phyloP scores from a whole-genome alignment of 1,140 invertebrate genomes.

The Stenopsyche tienmushanensis region DNA sequence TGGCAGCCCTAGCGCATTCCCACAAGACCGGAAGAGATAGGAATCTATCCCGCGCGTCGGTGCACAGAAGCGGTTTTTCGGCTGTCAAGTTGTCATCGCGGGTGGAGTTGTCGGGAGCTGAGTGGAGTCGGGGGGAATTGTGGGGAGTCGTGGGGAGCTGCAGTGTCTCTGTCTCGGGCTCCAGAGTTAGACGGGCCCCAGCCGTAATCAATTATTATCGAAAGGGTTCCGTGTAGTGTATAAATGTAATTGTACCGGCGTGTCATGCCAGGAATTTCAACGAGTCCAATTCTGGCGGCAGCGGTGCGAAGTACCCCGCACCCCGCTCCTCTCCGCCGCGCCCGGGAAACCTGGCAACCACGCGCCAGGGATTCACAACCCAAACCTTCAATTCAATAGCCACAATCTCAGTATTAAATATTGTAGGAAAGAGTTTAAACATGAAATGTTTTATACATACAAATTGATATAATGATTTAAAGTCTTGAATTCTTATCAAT shows the following conservation, averaged over 20 bases:
- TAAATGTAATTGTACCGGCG: conserved; percentile 32
- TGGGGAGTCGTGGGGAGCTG: neutral
- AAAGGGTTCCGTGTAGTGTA: conserved; percentile 17
- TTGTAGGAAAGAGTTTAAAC: too few relatives aligned
- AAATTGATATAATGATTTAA: too few relatives aligned
- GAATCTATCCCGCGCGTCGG: conserved; percentile 1
- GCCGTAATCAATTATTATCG: conserved; percentile 36
- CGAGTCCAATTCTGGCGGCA: conserved; percentile 31
- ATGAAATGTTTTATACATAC: too few relatives aligned
- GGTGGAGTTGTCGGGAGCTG: neutral
- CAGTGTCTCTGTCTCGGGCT: neutral
- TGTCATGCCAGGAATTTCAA: conserved; percentile 35
- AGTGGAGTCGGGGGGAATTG: too few relatives aligned
- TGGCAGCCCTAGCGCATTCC: conserved; percentile 6
- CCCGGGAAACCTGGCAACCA: conserved; percentile 3
- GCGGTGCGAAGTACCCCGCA: conserved; percentile 21
- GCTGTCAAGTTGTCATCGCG: conserved; percentile 16
- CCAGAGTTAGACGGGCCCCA: neutral
- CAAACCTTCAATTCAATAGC: neutral
- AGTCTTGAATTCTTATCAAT: too few relatives aligned
- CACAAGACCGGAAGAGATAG: conserved; percentile 24
- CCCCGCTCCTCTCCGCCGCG: neutral
- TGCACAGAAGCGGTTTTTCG: conserved; percentile 1
- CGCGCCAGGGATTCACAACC: neutral
- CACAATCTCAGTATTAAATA: too few relatives aligned